These are phyloP conservation scores for Cotesia chilonis DNA, from an alignment of 1,140 invertebrate species.

Conservation along the genomic window DNA sequence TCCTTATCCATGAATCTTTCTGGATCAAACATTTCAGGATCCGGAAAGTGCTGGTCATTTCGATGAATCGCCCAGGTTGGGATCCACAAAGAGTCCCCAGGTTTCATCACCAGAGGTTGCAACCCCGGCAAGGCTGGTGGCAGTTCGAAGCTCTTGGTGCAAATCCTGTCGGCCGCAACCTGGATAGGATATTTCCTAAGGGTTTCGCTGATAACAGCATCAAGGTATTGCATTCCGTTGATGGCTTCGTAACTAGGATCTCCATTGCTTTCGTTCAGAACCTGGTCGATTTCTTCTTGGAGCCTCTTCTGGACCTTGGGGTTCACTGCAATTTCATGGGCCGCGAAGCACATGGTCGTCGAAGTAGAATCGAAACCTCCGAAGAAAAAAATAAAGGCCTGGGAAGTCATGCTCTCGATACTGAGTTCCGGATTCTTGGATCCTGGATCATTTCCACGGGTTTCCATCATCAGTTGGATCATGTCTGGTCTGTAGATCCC, in stretches of 20 bases:
- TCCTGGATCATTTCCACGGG: constrained; percentile 5
- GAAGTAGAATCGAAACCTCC: constrained; percentile 73
- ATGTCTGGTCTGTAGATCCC: constrained; percentile 51
- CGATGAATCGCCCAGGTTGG: constrained; percentile 63
- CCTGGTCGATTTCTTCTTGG: constrained; percentile 67
- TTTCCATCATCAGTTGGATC: constrained; percentile 56
- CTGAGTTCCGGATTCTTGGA: constrained; percentile 52
- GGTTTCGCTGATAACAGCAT: constrained; percentile 62
- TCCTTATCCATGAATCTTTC: constrained; percentile 68
- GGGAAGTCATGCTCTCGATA: constrained; percentile 68
- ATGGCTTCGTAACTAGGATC: constrained; percentile 60
- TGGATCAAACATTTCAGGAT: constrained; percentile 67
- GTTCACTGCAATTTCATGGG: constrained; percentile 68
- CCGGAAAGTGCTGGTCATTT: constrained; percentile 67
- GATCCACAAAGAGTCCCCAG: constrained; percentile 44
- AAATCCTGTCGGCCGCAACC: constrained; percentile 61
- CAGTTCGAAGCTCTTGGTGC: constrained; percentile 60
- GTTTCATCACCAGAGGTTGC: constrained; percentile 12
- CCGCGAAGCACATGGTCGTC: constrained; percentile 64
- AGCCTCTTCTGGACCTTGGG: constrained; percentile 69
- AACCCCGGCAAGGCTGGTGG: constrained; percentile 31
- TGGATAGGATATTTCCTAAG: constrained; percentile 70
- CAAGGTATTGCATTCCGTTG: constrained; percentile 61
- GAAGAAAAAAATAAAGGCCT: constrained; percentile 69
- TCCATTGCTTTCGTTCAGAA: constrained; percentile 55